phyloP scores from a whole-genome alignment of 2,113 vertebrate genomes.

The Upupa epops region DNA sequence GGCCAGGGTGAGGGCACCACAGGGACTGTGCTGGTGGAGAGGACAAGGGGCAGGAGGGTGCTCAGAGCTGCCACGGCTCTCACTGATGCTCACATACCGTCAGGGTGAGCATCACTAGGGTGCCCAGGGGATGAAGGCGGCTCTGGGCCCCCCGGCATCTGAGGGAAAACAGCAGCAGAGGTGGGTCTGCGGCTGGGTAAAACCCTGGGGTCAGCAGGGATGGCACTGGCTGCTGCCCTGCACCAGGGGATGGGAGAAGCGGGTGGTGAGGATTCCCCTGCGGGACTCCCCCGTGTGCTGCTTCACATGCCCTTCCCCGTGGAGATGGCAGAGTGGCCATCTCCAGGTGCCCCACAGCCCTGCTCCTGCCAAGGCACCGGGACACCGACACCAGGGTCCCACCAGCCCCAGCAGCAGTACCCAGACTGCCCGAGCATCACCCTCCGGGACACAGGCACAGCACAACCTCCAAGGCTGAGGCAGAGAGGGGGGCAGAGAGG shows the following conservation, averaged over 20 bases:
- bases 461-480: background rate
- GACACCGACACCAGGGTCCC: background rate
- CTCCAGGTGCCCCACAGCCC: background rate
- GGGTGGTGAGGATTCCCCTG: background rate
- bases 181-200: background rate
- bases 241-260: background rate
- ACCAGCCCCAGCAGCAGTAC: background rate
- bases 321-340: background rate
- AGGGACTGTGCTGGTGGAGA: background rate
- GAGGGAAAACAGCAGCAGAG: background rate
- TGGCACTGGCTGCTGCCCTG: background rate
- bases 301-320: background rate
- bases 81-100: accelerated
- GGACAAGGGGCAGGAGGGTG: background rate
- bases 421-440: background rate
- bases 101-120: background rate
- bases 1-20: background rate
- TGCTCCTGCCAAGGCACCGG: background rate
- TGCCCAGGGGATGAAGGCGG: background rate
- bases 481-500: background rate
- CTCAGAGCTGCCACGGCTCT: background rate
- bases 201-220: background rate
- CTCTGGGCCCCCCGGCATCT: background rate
- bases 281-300: background rate
- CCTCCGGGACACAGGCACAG: background rate